Base-by-base conservation (phyloP, 2,797 vertebrate species). In the Platalea minor region DNA sequence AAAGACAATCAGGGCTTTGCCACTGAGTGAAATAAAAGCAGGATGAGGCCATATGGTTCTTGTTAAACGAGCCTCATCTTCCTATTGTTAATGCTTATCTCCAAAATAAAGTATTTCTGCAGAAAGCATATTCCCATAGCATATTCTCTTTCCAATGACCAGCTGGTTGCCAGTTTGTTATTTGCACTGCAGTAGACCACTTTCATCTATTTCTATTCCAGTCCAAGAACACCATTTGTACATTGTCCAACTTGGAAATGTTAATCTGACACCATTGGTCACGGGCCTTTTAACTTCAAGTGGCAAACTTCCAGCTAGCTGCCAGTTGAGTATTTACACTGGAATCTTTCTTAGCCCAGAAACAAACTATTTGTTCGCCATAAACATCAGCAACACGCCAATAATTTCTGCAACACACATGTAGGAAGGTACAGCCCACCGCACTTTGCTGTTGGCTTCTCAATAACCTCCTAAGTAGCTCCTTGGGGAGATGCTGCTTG, bases 31-130 rank as follows among this genome's bases (percentile, higher is more conserved):
- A 96, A 95, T 81, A 95, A 85, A 92, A 85, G 73, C 91, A 93
- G 83, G 80, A 93, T 74, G 41, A 78, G 76, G 92, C 86, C 96
- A 97, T 95, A 96, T 95, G 96, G 93, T 91, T 97, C 97, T 93
- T 96, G 94, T 97, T 97, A 94, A 92, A 95, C 21, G 26, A 95
- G 60, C 88, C 89, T 94, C 95, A 94, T 97, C 95, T 94, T 96
- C 87, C 95, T 92, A 97, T 96, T 96, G 94, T 96, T 97, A 96
- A 96, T 93, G 92, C 96, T 97, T 96, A 97, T 96, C 96, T 96
- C 89, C 92, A 93, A 95, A 97, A 94, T 94, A 97, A 97, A 97
- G 95, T 94, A 96, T 96, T 96, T 96, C 78, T 97, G 87, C 93
- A 91, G 84, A 96, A 97, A 97, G 69, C 94, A 73, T 96, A 97